A percentile compares a stretch with the other conserved stretches of the same genome.
Conservation (phyloP, 2,888 invertebrate genomes). For the Calameuta filiformis region DNA sequence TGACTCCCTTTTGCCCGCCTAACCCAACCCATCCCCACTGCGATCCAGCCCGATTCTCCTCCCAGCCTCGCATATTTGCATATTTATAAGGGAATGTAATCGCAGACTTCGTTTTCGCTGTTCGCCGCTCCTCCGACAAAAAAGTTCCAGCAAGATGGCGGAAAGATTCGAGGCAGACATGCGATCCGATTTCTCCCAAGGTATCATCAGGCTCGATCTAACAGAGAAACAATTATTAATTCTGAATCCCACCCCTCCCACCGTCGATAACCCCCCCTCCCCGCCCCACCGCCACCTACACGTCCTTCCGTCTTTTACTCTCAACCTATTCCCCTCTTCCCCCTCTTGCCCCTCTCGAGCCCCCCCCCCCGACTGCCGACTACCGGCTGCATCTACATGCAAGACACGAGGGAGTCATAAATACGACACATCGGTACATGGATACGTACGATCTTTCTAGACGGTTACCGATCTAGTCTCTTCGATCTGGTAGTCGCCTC, state of each 20-base stretch:
- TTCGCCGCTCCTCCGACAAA: slow-evolving; percentile 47
- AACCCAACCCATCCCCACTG: not conserved
- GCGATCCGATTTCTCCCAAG: slow-evolving; percentile 60
- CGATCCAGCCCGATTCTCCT: slow-evolving; percentile 1
- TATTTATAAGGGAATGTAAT: slow-evolving; percentile 66
- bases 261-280: not conserved
- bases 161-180: slow-evolving; percentile 64
- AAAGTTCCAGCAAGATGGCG: slow-evolving; percentile 63
- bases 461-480: not conserved
- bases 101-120: slow-evolving; percentile 64
- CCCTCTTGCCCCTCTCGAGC: slow-evolving; percentile 10
- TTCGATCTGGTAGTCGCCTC: not conserved
- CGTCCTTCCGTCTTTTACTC: not conserved
- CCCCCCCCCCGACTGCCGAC: not conserved
- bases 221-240: not conserved
- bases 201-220: slow-evolving; percentile 5
- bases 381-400: not conserved
- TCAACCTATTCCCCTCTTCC: not conserved
- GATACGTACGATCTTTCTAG: not conserved
- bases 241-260: not conserved
- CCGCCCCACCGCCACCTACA: not conserved
- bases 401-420: not conserved
- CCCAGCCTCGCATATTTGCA: slow-evolving; percentile 55
- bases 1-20: slow-evolving; percentile 28
- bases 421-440: not conserved